phyloP scores from a whole-genome alignment of 2,797 vertebrate genomes.

The Epinephelus coioides region DNA sequence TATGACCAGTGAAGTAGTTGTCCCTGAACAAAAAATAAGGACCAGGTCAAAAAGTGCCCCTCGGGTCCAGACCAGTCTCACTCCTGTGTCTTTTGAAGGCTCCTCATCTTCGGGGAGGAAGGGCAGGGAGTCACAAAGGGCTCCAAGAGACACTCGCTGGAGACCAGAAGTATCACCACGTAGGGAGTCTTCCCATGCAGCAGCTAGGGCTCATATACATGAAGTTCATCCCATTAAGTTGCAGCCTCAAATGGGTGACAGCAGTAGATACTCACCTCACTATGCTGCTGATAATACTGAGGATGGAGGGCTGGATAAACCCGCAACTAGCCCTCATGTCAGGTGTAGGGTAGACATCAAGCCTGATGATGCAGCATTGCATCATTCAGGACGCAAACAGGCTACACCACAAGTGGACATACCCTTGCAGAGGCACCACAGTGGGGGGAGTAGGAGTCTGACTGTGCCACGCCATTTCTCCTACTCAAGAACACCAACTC shows the following conservation, averaged over 20 bases:
- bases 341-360: slow-evolving; percentile 96
- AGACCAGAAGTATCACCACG: slow-evolving; percentile 88
- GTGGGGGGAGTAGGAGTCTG: slow-evolving; percentile 86
- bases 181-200: slow-evolving; percentile 86
- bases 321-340: slow-evolving; percentile 92
- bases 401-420: slow-evolving; percentile 78
- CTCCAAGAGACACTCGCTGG: slow-evolving; percentile 83
- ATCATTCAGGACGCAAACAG: slow-evolving; percentile 86
- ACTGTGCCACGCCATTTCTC: slow-evolving; percentile 90
- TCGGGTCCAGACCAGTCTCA: slow-evolving; percentile 88
- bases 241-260: slow-evolving; percentile 92
- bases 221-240: slow-evolving; percentile 96
- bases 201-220: slow-evolving; percentile 88
- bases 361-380: slow-evolving; percentile 89
- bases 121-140: slow-evolving; percentile 88
- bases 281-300: slow-evolving; percentile 87
- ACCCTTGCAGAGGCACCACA: slow-evolving; percentile 85
- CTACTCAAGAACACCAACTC: slow-evolving; percentile 91
- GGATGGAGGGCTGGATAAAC: slow-evolving; percentile 80
- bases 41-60: slow-evolving; percentile 94
- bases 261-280: slow-evolving; percentile 90
- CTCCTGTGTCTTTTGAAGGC: slow-evolving; percentile 86
- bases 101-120: slow-evolving; percentile 85
- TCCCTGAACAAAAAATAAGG: slow-evolving; percentile 88
- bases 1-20: slow-evolving; percentile 75